Percentiles rank a stretch among this genome's conserved stretches.
These are phyloP conservation scores for Syngnathus scovelli DNA, from an alignment of 2,113 vertebrate species.

Conservation along the genomic window DNA sequence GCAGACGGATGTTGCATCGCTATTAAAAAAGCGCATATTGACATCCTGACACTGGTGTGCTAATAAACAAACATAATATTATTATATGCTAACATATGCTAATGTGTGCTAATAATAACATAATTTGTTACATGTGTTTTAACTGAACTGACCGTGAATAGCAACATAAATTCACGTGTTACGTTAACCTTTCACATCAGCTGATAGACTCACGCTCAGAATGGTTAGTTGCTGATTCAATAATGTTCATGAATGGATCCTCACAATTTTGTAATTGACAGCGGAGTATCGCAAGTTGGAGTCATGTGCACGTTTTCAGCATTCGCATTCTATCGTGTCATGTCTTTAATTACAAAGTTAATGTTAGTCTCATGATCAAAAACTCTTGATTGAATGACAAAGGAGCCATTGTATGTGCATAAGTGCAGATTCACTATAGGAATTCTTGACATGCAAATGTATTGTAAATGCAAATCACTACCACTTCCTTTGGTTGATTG, in stretches of 20 bases:
- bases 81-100: too few species aligned
- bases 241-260: conserved; percentile 48
- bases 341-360: conserved; percentile 31
- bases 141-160: not conserved
- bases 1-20: too few species aligned
- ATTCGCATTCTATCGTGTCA: conserved; percentile 31
- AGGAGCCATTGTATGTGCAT: conserved; percentile 5
- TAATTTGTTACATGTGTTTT: not conserved
- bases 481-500: not conserved
- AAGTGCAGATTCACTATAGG: not conserved
- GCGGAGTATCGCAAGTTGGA: conserved; percentile 47
- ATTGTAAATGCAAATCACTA: not conserved
- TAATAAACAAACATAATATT: not conserved
- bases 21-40: too few species aligned
- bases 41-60: too few species aligned
- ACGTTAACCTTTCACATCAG: conserved; percentile 18
- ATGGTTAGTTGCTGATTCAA: conserved; percentile 51
- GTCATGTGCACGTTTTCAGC: conserved; percentile 53
- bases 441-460: not conserved
- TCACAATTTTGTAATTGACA: conserved; percentile 53
- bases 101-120: too few species aligned
- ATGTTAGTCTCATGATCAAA: conserved; percentile 34
- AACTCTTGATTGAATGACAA: conserved; percentile 7
- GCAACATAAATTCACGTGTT: not conserved
- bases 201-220: conserved; percentile 36